Conservation (phyloP, 2,113 vertebrate species). For the Equus quagga region DNA sequence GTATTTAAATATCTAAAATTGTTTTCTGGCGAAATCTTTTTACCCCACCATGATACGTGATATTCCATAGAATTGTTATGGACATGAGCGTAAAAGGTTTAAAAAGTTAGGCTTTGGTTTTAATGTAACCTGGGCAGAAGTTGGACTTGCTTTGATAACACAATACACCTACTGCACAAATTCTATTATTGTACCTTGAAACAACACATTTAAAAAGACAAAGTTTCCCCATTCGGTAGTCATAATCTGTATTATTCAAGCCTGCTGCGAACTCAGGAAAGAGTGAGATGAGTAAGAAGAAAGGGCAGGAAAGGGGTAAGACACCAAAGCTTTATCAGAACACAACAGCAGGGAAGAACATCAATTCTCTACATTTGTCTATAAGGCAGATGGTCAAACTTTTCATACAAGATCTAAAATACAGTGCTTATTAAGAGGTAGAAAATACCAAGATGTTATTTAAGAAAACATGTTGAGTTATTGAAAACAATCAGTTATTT, state of each 20-base stretch:
- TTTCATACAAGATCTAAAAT: slow-evolving; percentile 85
- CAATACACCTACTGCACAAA: slow-evolving; percentile 40
- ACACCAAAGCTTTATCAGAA: slow-evolving; percentile 75
- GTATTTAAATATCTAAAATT: neutral
- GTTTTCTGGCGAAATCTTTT: slow-evolving; percentile 25
- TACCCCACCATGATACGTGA: neutral
- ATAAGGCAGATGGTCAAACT: slow-evolving; percentile 88
- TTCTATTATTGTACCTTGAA: slow-evolving; percentile 33
- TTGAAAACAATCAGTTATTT: slow-evolving; percentile 80
- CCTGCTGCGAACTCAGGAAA: slow-evolving; percentile 27
- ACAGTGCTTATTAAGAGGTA: slow-evolving; percentile 86
- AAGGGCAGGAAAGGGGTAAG: slow-evolving; percentile 70
- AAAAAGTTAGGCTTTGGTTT: slow-evolving; percentile 57
- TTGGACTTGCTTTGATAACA: slow-evolving; percentile 38
- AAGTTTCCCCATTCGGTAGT: neutral
- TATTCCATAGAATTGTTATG: neutral
- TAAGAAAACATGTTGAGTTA: slow-evolving; percentile 77
- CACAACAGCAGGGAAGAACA: slow-evolving; percentile 77
- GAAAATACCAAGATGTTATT: slow-evolving; percentile 86
- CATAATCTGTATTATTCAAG: neutral
- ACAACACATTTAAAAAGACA: slow-evolving; percentile 35
- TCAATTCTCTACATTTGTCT: slow-evolving; percentile 81
- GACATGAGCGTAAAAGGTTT: slow-evolving; percentile 55
- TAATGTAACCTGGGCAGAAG: slow-evolving; percentile 32
- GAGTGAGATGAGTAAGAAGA: neutral